A percentile compares a stretch with the other conserved stretches of the same genome.
phyloP scores from a whole-genome alignment of 2,888 invertebrate genomes.

The Dasypogon diadema region DNA sequence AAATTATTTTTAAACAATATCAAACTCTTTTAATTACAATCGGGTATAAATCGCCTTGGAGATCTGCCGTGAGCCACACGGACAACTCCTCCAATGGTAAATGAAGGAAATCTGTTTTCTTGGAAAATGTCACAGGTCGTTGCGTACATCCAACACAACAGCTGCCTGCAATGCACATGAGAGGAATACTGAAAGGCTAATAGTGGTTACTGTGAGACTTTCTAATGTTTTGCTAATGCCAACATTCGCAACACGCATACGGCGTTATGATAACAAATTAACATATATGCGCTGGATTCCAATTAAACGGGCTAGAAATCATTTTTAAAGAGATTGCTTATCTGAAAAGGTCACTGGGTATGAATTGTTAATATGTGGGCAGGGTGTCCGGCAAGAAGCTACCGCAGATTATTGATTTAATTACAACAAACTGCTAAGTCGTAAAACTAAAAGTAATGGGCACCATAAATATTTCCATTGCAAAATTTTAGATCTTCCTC shows the following conservation, averaged over 20 bases:
- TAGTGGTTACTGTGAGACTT: neutral
- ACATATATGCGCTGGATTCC: slow-evolving; percentile 2
- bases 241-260: neutral
- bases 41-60: neutral
- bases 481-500: no score
- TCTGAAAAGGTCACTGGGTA: slow-evolving; percentile 36
- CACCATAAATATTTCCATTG: no score
- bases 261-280: slow-evolving; percentile 1
- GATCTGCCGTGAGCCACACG: no score
- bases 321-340: slow-evolving; percentile 3
- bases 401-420: no score
- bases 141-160: slow-evolving; percentile 3
- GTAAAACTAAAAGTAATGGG: no score
- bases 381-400: neutral
- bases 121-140: slow-evolving; percentile 38
- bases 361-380: neutral
- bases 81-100: neutral
- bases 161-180: neutral
- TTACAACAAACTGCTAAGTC: no score
- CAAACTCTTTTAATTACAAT: neutral
- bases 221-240: slow-evolving; percentile 9
- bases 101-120: slow-evolving; percentile 14
- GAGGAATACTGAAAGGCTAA: slow-evolving; percentile 3
- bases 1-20: neutral
- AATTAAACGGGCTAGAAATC: slow-evolving; percentile 2